Evolutionary conservation across 2,888 invertebrate genomes (phyloP), one percentile per base, ranked within the genome.

Genomic region (Xestia sexstrigata): DNA sequence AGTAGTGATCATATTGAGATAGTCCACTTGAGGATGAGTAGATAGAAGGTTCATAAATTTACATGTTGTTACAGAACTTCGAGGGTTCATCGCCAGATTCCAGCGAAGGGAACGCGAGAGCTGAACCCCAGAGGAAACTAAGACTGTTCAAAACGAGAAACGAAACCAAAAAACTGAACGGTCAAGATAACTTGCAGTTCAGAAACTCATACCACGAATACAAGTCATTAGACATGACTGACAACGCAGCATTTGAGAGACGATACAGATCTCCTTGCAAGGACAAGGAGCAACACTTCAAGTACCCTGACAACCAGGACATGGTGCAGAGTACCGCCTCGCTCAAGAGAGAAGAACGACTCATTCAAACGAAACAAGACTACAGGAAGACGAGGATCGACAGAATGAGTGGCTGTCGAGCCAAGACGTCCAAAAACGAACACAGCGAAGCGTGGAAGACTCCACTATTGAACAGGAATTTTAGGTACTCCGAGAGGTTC

Each of bases 101-200:
- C 78, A 97, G 97, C 91, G 96, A 96, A 92, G 94, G 95, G 87
- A 97, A 97, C 89, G 91, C 95, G 89, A 95, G 95, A 93, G 91
- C 93, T 84, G 96, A 97, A 93, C 95, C 95, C 81, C 96, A 96
- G 80, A 95, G 97, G 83, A 97, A 97, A 91, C 95, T 97, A 69
- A 97, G 98, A 70, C 96, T 98, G 55, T 98, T 98, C 93, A 98
- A 98, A 95, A 98, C 98, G 69, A 97, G 98, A 91, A 98, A 97
- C 70, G 98, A 98, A 95, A 97, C 98, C 81, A 97, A 97, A 94
- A 97, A 97, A 90, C 93, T 95, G 72, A 95, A 93, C 78, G 95
- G 95, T 66, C 93, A 93, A 74, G 95, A 96, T 45, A 91, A 95
- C 86, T 90, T 92, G 76, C 92, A 94, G 23, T 94, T 93, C 82